phyloP scores from a whole-genome alignment of 2,113 vertebrate species.

The Pongo abelii region DNA sequence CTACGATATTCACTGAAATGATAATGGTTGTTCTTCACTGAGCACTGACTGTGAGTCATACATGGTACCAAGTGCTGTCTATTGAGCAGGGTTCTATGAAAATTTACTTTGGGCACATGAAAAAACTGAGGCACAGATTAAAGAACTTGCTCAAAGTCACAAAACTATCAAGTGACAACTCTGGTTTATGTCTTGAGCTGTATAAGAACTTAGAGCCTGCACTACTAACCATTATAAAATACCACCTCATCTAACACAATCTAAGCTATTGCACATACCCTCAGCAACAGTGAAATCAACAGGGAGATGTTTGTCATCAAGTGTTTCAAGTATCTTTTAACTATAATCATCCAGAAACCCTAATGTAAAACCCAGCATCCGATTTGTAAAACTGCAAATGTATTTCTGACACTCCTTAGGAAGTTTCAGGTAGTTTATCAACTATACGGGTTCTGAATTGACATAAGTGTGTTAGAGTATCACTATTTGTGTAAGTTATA shows the following conservation, averaged over 20 bases:
- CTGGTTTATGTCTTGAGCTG: background rate
- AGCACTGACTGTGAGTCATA: background rate
- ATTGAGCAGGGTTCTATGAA: background rate
- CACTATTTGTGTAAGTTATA: background rate
- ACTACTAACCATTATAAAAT: background rate
- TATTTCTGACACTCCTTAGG: background rate
- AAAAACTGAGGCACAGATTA: background rate
- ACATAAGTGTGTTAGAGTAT: background rate
- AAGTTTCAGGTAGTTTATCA: background rate
- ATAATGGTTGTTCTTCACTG: background rate
- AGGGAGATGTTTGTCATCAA: background rate
- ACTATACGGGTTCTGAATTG: background rate
- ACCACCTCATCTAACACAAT: background rate
- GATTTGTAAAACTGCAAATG: background rate
- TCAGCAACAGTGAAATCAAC: background rate
- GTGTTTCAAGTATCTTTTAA: background rate
- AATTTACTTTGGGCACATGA: background rate
- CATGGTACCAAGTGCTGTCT: background rate
- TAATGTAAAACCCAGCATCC: background rate
- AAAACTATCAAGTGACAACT: background rate
- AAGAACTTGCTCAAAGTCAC: background rate
- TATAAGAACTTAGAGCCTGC: background rate
- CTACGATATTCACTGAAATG: background rate
- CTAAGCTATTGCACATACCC: background rate
- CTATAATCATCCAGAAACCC: background rate